phyloP scores from a whole-genome alignment of 2,888 invertebrate species.

The Pyrocoelia pectoralis region DNA sequence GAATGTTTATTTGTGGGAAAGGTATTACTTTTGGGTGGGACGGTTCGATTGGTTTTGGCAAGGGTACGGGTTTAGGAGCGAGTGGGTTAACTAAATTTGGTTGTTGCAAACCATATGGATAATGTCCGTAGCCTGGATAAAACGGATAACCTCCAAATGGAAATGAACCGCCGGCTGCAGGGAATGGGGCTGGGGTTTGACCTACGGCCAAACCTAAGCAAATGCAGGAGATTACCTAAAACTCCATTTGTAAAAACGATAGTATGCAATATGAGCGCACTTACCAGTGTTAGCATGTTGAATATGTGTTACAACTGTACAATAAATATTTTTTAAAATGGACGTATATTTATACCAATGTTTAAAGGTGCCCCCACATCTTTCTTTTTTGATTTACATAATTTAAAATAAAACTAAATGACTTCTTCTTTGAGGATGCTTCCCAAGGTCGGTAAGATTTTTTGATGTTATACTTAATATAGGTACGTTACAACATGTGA shows the following conservation, averaged over 20 bases:
- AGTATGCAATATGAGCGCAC: not conserved
- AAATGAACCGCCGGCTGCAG: not conserved
- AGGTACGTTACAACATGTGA: conserved; percentile 6
- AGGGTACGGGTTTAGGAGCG: not conserved
- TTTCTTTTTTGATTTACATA: not conserved
- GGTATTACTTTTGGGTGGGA: not conserved
- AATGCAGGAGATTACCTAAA: not conserved
- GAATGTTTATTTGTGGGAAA: no score
- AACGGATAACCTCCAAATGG: not conserved
- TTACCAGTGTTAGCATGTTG: conserved; percentile 5
- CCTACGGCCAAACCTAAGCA: not conserved
- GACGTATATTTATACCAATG: conserved; percentile 2
- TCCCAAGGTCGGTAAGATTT: not conserved
- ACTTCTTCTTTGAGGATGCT: conserved; percentile 5
- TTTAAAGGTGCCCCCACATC: not conserved
- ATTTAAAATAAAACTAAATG: not conserved
- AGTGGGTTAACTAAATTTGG: no score
- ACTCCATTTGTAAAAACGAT: not conserved
- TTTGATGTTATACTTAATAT: not conserved
- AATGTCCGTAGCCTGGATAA: no score
- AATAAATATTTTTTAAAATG: not conserved
- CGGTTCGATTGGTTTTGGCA: not conserved
- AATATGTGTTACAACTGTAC: not conserved
- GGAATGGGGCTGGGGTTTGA: not conserved
- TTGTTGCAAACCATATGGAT: no score